phyloP scores from a whole-genome alignment of 2,888 invertebrate genomes.

The Diarsia rubi region DNA sequence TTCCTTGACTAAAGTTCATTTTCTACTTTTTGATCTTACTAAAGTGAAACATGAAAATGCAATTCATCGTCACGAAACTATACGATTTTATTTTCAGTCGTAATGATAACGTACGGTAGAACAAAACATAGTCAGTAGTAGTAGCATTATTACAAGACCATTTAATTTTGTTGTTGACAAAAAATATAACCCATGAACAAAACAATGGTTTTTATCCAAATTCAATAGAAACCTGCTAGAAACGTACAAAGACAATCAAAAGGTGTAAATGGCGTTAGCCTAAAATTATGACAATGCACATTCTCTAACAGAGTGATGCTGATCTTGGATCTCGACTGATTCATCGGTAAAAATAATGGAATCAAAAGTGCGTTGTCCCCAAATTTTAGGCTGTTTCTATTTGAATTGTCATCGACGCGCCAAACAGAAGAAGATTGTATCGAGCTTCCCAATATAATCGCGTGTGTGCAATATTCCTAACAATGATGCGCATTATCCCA shows the following conservation, averaged over 20 bases:
- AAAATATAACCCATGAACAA: background rate
- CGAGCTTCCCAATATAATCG: background rate
- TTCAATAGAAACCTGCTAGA: background rate
- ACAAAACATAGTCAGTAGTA: background rate
- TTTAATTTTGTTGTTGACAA: background rate
- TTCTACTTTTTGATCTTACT: background rate
- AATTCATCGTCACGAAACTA: background rate
- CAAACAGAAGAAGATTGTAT: background rate
- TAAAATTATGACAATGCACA: background rate
- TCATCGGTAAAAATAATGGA: background rate
- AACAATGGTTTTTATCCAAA: background rate
- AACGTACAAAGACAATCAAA: background rate
- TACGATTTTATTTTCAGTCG: background rate
- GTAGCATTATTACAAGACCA: background rate
- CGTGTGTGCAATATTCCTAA: conserved; percentile 8
- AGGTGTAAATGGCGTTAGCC: background rate
- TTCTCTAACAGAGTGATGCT: background rate
- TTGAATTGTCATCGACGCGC: background rate
- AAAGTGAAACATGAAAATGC: background rate
- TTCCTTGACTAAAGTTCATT: too few relatives aligned
- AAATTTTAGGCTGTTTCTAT: background rate
- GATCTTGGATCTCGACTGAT: background rate
- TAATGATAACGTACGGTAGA: background rate
- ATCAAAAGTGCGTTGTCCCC: background rate
- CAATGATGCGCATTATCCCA: conserved; percentile 24